These are phyloP conservation scores for Microtus oregoni DNA, from an alignment of 2,113 vertebrate genomes.

Conservation along the genomic window DNA sequence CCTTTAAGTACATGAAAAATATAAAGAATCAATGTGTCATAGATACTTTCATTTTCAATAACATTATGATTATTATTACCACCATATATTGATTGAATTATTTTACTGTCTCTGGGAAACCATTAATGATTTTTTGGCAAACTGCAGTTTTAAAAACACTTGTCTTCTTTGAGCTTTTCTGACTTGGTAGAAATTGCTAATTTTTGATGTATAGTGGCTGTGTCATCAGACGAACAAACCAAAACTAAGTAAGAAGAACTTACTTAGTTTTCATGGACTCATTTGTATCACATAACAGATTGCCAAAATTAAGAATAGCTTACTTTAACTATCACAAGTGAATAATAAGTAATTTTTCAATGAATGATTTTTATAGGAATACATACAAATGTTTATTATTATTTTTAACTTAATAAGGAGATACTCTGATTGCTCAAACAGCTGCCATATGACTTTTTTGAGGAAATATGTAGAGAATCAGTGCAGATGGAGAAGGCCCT, in stretches of 20 bases:
- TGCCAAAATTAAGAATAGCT: background rate
- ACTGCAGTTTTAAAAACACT: background rate
- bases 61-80: background rate
- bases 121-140: background rate
- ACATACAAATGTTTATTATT: background rate
- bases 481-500: background rate
- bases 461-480: background rate
- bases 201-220: background rate
- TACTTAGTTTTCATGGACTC: background rate
- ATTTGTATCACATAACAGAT: background rate
- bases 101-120: constrained; percentile 13
- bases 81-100: background rate
- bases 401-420: background rate
- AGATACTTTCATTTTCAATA: background rate
- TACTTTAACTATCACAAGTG: background rate
- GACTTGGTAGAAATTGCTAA: background rate
- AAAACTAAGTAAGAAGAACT: too few relatives aligned
- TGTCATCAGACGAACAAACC: background rate
- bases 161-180: background rate
- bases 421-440: background rate
- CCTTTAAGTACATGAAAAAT: background rate
- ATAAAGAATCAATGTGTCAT: background rate
- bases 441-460: background rate
- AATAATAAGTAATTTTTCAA: background rate
- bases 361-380: background rate